Percentiles rank a stretch among this genome's conserved stretches.
Conservation (phyloP, 2,888 invertebrate genomes). For the Scaptomyza parva region DNA sequence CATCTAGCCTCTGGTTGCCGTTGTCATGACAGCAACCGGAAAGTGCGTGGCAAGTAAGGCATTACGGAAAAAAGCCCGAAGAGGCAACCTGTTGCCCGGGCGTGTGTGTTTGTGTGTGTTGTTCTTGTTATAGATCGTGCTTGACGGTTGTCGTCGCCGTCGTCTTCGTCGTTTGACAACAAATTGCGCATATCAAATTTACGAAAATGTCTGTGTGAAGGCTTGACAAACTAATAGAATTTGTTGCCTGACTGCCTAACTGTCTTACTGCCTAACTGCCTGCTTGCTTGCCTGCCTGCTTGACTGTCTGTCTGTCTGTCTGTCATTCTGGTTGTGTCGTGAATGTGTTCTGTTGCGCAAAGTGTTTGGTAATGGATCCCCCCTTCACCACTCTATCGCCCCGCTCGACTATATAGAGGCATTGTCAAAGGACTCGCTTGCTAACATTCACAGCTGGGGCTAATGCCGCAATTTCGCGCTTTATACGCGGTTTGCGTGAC, state of each 20-base stretch:
- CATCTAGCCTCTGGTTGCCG: slow-evolving; percentile 16
- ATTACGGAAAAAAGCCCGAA: background rate
- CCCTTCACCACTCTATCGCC: background rate
- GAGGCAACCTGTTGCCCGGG: slow-evolving; percentile 54
- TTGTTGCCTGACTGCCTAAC: slow-evolving; percentile 62
- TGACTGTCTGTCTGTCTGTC: slow-evolving; percentile 32
- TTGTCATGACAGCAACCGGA: slow-evolving; percentile 30
- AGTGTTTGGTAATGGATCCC: slow-evolving; percentile 71
- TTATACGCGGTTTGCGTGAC: slow-evolving; percentile 77
- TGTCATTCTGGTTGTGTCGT: slow-evolving; percentile 3
- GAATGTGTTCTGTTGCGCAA: slow-evolving; percentile 56
- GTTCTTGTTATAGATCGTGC: slow-evolving; percentile 44
- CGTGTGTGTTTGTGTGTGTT: background rate
- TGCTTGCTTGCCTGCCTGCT: slow-evolving; percentile 62
- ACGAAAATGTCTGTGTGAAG: slow-evolving; percentile 70
- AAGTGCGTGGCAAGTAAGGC: slow-evolving; percentile 57
- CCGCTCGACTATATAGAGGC: no score
- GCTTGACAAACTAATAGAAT: slow-evolving; percentile 76
- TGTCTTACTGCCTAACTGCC: slow-evolving; percentile 47
- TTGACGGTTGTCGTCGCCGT: no score
- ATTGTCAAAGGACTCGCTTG: slow-evolving; percentile 54
- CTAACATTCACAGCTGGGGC: slow-evolving; percentile 35
- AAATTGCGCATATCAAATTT: slow-evolving; percentile 80
- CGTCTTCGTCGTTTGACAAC: slow-evolving; percentile 71
- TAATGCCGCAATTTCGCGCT: slow-evolving; percentile 70